Evolutionary conservation across 2,113 vertebrate genomes (phyloP), one percentile per base, ranked within the genome.

Genomic region (Eretmodus cyanostictus): DNA sequence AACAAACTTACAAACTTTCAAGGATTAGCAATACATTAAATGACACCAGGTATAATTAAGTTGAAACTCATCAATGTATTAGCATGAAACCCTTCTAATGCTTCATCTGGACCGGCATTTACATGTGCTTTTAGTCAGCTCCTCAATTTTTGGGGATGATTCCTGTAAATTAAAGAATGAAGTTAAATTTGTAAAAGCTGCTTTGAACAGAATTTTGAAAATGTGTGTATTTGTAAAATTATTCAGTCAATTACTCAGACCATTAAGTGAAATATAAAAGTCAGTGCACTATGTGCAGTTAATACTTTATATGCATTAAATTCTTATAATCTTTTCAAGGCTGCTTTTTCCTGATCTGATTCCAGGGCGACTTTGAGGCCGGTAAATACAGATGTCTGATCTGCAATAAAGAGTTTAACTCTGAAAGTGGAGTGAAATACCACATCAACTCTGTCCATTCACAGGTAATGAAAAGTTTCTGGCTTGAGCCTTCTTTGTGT

Each of bases 371-470:
- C 88, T 98, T 98, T 90, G 97, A 98, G 88, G 97, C 97, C 84
- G 98, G 98, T 90, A 99, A 98, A 94, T 99, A 99, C 94, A 96
- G 96, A 90, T 99, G 98, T 94, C 96, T 99, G 53, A 96, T 99
- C 86, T 99, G 98, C 92, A 96, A 97, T 59, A 99, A 99, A 88
- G 98, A 99, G 93, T 99, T 99, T 89, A 96, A 97, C 86, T 99
- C 98, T 2, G 98, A 99, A 93, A 99, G 98, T 49, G 98, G 98
- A n/a, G 98, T 99, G 92, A 99, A 99, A 87, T 99, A 99, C 91
- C 98, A 99, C 94, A 99, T 99, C 95, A 99, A 98, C 95, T 98
- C 97, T 42, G 95, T 98, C 86, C 98, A 99, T 3, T 97, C 97
- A 27, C 97, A 99, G 98, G 98, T 99, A 94, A 96, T 8, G 7